Base-by-base conservation (phyloP, 2,888 invertebrate genomes). In the Capitulum mitella region DNA sequence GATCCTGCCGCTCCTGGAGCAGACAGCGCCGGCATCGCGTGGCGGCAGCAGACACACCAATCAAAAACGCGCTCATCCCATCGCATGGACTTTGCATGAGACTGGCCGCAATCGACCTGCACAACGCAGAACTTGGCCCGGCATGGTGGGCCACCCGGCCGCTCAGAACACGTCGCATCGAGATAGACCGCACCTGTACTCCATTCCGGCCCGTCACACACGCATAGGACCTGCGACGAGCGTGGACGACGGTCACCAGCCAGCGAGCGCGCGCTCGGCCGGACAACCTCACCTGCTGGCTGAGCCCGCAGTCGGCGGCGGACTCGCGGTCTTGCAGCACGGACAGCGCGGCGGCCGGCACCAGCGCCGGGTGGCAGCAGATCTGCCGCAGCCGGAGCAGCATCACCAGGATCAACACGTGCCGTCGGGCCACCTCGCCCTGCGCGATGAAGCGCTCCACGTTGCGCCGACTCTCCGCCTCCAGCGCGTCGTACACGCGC, bases 331-430 rank as follows among this genome's bases (percentile, higher is more conserved):
- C 64, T 1, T 14, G 64, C 16, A 64, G 64, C 34, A 14, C n/a
- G n/a, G n/a, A 5, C 64, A 29, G 34, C 34, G 14, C 34, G n/a
- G 29, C 37, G 19, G 26, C 32, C 14, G 76, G 76, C 32, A 79
- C 54, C 40, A 82, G 79, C 6, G 79, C 76, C 22, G 81, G 80
- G 74, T 82, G 82, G 76, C 80, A 81, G 78, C 81, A 81, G 26
- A 82, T 79, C 76, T 82, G 82, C 1, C 82, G 79, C 29, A 82
- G 77, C 75, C 82, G 70, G 16, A 82, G 78, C 75, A 82, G 80
- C 32, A 79, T 19, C 34, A 61, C 79, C 32, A 79, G 61, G 54
- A 79, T 77, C n/a, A 48, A 46, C 26, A 77, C 77, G 16, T 77
- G 77, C 37, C 77, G 51, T 14, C 51, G 70, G 48, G 77, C 32